Evolutionary conservation across 2,888 invertebrate species (phyloP), one percentile per base, ranked within the genome.

Genomic region (Caenorhabditis imperialis): DNA sequence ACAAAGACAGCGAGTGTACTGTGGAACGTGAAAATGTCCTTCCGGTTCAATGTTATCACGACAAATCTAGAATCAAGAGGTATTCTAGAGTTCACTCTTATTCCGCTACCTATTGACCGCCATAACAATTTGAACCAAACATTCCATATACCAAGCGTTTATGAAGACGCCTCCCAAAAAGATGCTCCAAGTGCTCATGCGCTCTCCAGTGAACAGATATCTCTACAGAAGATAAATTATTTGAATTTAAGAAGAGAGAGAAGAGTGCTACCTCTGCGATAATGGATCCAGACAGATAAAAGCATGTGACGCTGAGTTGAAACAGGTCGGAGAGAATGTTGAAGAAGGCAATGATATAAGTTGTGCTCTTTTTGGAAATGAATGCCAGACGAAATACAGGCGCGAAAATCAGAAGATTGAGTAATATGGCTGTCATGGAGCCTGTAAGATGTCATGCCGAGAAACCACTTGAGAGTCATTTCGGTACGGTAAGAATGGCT

Each of bases 281-380:
- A 16, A 63, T 48, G 0, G 69, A 61, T 12, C 61, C 62, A 23
- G 67, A 55, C 23, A 62, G 57, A 42, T 73, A 69, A 5, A 77
- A 33, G 7, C 62, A 33, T 40, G 62, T 67, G 1, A 77, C 40
- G 25, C 57, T 18, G 7, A 72, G 57, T 47, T 62, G 60, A 16
- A 72, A n/a, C 30, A 61, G 14, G 33, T 77, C 76, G 18, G 61
- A 58, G 12, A 58, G 45, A 7, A 77, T 51, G 5, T 72, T 70
- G 3, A 65, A 61, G 3, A 57, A 51, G 1, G 76, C 63, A 50
- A 73, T 69, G 27, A 72, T 62, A 55, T 77, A 77, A n/a, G 63
- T 62, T 3, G 57, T 22, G 16, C 55, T 55, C 18, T 42, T 40
- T 6, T 42, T 40, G 1, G 42, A 30, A 22, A 25, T 3, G n/a